Evolutionary conservation across 2,797 vertebrate species (phyloP), one percentile per base, ranked within the genome.

Genomic region (Sciurus vulgaris): DNA sequence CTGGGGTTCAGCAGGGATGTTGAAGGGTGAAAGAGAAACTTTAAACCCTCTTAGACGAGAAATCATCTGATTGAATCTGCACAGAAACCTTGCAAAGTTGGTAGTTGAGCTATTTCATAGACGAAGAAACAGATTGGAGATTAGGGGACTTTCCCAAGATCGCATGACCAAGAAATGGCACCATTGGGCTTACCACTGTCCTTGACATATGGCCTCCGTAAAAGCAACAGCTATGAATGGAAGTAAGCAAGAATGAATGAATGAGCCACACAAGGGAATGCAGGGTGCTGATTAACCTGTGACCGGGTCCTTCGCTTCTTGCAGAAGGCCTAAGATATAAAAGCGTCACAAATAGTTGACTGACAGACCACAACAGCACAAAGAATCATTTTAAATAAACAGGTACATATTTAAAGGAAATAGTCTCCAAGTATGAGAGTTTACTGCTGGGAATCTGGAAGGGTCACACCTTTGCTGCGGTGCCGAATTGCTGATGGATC

Each of bases 371-470:
- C 24, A 87, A 90, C 5, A 92, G 49, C 5, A 93, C 69, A 94
- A 77, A 44, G 51, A 81, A 24, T 67, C 41, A 65, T 79, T 93
- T 94, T 73, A 88, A 77, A 81, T 35, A 72, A 78, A 69, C 13
- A 61, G 44, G 30, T n/a, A 20, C 38, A 14, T 77, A 67, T 51
- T 82, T 95, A 92, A 94, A 92, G n/a, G 26, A 93, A 95, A 93
- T 73, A 72, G 54, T 91, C 35, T 81, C 67, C 12, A 69, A 69
- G 74, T 14, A 91, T 20, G 67, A 56, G 56, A 76, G 30, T 38
- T 77, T 61, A 82, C 44, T 89, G 44, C 35, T 84, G 51, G 86
- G 86, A 82, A 95, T 28, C 79, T 28, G 47, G 44, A 81, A 91
- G 87, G n/a, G 30, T 51, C 24, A 0, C 47, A 67, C 67, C 82